Evolutionary conservation across 2,797 vertebrate species (phyloP).

Genomic region (Onychomys torridus): DNA sequence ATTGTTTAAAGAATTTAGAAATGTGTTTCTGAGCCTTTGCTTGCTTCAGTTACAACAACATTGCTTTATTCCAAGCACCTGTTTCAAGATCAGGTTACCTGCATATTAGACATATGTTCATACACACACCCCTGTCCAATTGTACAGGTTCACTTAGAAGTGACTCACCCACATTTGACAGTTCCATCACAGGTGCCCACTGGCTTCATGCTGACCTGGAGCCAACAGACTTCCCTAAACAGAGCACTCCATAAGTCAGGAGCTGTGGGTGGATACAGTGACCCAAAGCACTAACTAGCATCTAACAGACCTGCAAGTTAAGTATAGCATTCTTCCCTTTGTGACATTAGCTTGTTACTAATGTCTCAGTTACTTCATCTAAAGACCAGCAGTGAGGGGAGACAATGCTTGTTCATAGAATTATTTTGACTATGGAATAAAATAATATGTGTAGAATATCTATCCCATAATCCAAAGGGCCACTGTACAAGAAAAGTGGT

Average conservation of each 20-base stretch:
- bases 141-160: background rate
- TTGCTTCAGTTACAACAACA: background rate
- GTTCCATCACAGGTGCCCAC: background rate
- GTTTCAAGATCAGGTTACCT: background rate
- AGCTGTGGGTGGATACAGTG: background rate
- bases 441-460: background rate
- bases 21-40: constrained; percentile 28
- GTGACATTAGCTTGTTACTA: background rate
- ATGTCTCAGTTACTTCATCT: background rate
- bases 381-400: background rate
- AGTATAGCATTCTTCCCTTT: background rate
- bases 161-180: background rate
- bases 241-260: background rate
- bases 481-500: background rate
- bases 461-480: background rate
- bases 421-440: background rate
- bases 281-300: background rate
- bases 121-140: background rate
- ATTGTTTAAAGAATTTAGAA: constrained; percentile 62
- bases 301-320: background rate
- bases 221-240: background rate
- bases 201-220: background rate
- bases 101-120: background rate
- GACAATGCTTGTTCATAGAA: background rate
- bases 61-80: constrained; percentile 58